phyloP scores from a whole-genome alignment of 2,113 vertebrate species.

The Thamnophis sirtalis region DNA sequence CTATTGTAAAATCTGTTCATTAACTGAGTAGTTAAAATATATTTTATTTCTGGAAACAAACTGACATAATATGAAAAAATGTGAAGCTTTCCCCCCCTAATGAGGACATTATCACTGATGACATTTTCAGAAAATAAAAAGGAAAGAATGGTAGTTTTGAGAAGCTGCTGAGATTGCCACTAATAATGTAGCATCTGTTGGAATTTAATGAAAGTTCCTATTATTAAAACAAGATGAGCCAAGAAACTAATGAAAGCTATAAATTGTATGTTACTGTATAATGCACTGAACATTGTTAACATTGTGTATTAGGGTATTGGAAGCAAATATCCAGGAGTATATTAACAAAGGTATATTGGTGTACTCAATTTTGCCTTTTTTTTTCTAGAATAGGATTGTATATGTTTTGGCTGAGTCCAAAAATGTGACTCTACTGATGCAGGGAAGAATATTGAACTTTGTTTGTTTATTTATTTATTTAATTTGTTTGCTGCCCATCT shows the following conservation, averaged over 20 bases:
- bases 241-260: neutral
- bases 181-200: constrained; percentile 15
- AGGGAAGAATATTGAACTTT: neutral
- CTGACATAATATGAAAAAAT: neutral
- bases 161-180: neutral
- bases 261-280: neutral
- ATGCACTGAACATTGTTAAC: neutral
- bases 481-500: neutral
- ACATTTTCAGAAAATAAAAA: constrained; percentile 12
- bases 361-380: neutral
- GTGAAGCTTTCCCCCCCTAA: neutral
- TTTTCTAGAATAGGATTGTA: neutral
- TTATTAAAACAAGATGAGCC: neutral
- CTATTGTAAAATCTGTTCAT: neutral
- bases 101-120: constrained; percentile 16
- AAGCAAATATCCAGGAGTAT: neutral
- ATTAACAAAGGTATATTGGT: neutral
- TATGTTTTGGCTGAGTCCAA: neutral
- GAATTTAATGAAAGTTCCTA: neutral
- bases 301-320: neutral
- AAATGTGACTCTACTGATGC: neutral
- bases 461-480: neutral
- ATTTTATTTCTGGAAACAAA: neutral
- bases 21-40: neutral
- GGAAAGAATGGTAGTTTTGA: neutral